Base-by-base conservation (phyloP, 1,140 invertebrate genomes). In the Penaeus vannamei region DNA sequence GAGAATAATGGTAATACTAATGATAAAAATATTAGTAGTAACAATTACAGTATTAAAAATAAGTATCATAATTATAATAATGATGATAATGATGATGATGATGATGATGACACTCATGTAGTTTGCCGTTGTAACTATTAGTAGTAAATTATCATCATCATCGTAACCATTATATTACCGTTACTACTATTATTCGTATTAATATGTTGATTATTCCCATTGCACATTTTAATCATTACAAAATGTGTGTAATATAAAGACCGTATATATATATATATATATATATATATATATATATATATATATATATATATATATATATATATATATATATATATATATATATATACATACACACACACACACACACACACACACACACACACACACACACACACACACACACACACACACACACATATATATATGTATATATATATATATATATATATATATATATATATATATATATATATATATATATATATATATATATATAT, bases 201-300 rank as follows among this genome's bases (percentile, higher is more conserved):
- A 66, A 12, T 66, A 66, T 12, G 8, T 23, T 66, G 7, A 64
- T 64, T 64, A 64, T 64, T 64, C 20, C n/a, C n/a, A 64, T n/a
- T 64, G 62, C 62, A 64, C 20, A 64, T n/a, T 64, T 22, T 64
- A 19, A n/a, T 64, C 20, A 64, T 19, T 64, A 64, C 20, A 22
- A n/a, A n/a, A 64, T n/a, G 20, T 64, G 20, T n/a, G n/a, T n/a
- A 64, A 64, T 64, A n/a, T 22, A 64, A 64, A n/a, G 62, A 64
- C 62, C 62, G 4, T n/a, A 62, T 64, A 64, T 64, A n/a, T n/a
- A n/a, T n/a, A n/a, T n/a, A n/a, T n/a, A n/a, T n/a, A n/a, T n/a
- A n/a, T n/a, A n/a, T 64, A 64, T 64, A 64, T 64, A 64, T 64
- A 64, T 64, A 64, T 64, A 64, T 64, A 64, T 64, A 64, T 64